phyloP scores from a whole-genome alignment of 1,140 invertebrate genomes.

The Drosophila orosa region DNA sequence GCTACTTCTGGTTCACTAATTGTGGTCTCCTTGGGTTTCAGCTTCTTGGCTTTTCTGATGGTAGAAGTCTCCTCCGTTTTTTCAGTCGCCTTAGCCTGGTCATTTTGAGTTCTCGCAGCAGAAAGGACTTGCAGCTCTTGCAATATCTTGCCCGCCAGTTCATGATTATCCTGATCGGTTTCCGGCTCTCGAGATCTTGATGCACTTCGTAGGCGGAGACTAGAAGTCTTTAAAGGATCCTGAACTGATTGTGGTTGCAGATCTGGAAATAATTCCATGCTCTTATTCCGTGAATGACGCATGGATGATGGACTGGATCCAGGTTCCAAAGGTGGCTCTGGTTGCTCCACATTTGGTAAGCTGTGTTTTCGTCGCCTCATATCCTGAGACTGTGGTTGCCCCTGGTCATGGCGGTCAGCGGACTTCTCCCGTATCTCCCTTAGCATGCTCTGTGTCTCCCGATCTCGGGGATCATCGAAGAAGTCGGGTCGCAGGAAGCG shows the following conservation, averaged over 20 bases:
- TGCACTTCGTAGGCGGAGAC: constrained; percentile 49
- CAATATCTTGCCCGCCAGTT: constrained; percentile 79
- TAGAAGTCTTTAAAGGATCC: neutral
- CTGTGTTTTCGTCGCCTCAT: constrained; percentile 67
- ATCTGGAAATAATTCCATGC: constrained; percentile 69
- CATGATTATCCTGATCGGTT: constrained; percentile 63
- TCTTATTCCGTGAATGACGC: constrained; percentile 76
- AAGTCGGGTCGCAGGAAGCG: constrained; percentile 91
- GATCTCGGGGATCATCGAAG: constrained; percentile 89
- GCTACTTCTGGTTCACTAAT: constrained; percentile 7
- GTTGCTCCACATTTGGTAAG: constrained; percentile 61
- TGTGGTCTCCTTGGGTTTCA: constrained; percentile 64
- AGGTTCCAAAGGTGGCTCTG: constrained; percentile 11
- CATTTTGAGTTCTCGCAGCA: constrained; percentile 54
- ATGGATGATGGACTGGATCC: constrained; percentile 22
- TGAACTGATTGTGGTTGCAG: neutral
- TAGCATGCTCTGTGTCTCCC: constrained; percentile 87
- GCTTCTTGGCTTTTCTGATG: constrained; percentile 81
- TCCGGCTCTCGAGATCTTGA: constrained; percentile 65
- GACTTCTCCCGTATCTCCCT: constrained; percentile 88
- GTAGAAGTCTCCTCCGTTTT: constrained; percentile 65
- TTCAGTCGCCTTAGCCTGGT: constrained; percentile 40
- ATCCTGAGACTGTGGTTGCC: constrained; percentile 21
- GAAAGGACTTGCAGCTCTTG: constrained; percentile 78
- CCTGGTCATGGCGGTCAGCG: constrained; percentile 39